phyloP scores from a whole-genome alignment of 2,888 invertebrate genomes.

The Opisthograptis luteolata region DNA sequence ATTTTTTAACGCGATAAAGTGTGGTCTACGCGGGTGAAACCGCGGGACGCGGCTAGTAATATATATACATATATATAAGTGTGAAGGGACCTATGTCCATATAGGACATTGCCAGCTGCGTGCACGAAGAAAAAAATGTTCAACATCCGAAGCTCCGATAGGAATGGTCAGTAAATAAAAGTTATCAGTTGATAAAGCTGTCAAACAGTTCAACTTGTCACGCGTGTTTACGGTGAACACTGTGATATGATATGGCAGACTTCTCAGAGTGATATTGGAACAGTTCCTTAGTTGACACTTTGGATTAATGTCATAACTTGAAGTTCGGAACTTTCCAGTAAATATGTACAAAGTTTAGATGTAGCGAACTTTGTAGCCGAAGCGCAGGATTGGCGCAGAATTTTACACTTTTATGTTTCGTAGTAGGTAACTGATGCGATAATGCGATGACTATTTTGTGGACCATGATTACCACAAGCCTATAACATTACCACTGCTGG shows the following conservation, averaged over 20 bases:
- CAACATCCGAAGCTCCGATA: neutral
- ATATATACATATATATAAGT: too few relatives aligned
- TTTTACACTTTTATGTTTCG: neutral
- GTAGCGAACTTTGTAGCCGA: too few relatives aligned
- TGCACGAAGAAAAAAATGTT: too few relatives aligned
- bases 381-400: neutral
- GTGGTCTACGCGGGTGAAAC: too few relatives aligned
- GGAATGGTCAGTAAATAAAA: conserved; percentile 11
- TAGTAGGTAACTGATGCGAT: too few relatives aligned
- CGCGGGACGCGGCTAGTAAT: too few relatives aligned
- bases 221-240: conserved; percentile 44
- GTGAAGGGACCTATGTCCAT: too few relatives aligned
- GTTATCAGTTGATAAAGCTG: conserved; percentile 7
- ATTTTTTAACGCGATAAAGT: too few relatives aligned
- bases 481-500: too few relatives aligned
- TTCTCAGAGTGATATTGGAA: conserved; percentile 39
- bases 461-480: too few relatives aligned
- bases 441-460: too few relatives aligned
- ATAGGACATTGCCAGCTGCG: too few relatives aligned
- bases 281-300: conserved; percentile 33
- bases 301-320: conserved; percentile 9
- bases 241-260: conserved; percentile 26
- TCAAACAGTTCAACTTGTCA: conserved; percentile 29
- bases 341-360: conserved; percentile 8
- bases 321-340: conserved; percentile 6